Percentiles rank a stretch among this genome's conserved stretches.
Conservation (phyloP, 2,797 vertebrate species). For the Fistularia tabacaria region DNA sequence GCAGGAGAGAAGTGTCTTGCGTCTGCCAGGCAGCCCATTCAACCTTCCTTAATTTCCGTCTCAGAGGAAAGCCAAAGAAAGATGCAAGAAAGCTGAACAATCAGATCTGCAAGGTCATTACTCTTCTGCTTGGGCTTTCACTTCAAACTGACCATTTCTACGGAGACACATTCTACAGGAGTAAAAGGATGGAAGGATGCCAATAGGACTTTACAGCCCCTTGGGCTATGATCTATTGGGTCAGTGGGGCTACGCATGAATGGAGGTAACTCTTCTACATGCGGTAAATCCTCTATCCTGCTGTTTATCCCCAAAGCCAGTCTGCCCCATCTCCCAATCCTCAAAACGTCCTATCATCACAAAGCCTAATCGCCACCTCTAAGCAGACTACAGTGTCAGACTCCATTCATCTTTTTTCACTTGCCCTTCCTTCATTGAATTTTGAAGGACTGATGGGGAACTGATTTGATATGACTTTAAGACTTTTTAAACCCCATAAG, state of each 20-base stretch:
- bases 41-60: constrained; percentile 40
- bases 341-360: constrained; percentile 27
- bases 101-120: constrained; percentile 30
- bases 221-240: constrained; percentile 55
- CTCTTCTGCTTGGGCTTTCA: constrained; percentile 34
- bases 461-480: constrained; percentile 12
- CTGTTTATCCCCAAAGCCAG: constrained; percentile 31
- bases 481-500: constrained; percentile 5
- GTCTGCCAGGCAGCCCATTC: constrained; percentile 32
- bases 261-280: constrained; percentile 48
- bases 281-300: constrained; percentile 44
- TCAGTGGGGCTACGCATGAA: constrained; percentile 58
- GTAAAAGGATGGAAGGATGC: constrained; percentile 53
- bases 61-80: constrained; percentile 33
- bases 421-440: constrained; percentile 5
- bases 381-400: not conserved
- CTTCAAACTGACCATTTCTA: constrained; percentile 20
- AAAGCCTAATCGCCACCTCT: constrained; percentile 22
- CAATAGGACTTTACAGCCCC: constrained; percentile 45
- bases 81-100: constrained; percentile 28
- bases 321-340: constrained; percentile 29
- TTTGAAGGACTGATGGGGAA: constrained; percentile 11
- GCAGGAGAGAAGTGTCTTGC: constrained; percentile 28
- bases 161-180: constrained; percentile 46
- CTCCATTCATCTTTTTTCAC: constrained; percentile 12